Base-by-base conservation (phyloP, 1,140 invertebrate species). In the Drosophila watanabei region DNA sequence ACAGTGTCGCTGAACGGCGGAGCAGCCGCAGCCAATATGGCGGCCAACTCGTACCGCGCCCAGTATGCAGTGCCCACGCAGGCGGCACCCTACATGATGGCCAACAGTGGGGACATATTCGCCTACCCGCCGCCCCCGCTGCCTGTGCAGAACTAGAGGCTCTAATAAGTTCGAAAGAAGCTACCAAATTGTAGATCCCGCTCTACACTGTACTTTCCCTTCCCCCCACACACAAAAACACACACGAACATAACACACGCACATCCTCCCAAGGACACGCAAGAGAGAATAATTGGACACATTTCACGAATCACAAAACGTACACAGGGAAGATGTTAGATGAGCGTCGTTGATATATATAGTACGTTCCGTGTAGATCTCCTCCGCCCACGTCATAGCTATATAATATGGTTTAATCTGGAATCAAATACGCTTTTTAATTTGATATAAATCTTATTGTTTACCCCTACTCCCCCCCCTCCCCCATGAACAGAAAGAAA, bases 331-430 rank as follows among this genome's bases (percentile, higher is more conserved):
- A 46, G 80, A 63, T 76, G 61, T 69, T 73, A 49, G 58, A 69
- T 41, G 28, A 57, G 68, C 61, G 62, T 63, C 45, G 41, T 63
- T 54, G 58, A 69, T 46, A 79, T 43, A 73, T 41, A 56, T 32
- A 37, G 69, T 76, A 73, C 58, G 59, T 65, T 81, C 80, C 79
- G 77, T 75, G 72, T 90, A 88, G 85, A 88, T 88, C 85, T 88
- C 82, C 82, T 85, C 78, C 85, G 85, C 78, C 84, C 85, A 82
- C 68, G 57, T 71, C 60, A 58, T 84, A 88, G 81, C 79, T 82
- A 76, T 89, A 79, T 89, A 89, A 90, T 89, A 89, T 90, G 85
- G 86, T 90, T 89, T 89, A 90, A 89, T 66, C 68, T 82, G 86
- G 61, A 89, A 89, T 89, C 86, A 90, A 89, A 90, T 90, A 89